Evolutionary conservation across 2,797 vertebrate species (phyloP).

Genomic region (Acipenser oxyrinchus): DNA sequence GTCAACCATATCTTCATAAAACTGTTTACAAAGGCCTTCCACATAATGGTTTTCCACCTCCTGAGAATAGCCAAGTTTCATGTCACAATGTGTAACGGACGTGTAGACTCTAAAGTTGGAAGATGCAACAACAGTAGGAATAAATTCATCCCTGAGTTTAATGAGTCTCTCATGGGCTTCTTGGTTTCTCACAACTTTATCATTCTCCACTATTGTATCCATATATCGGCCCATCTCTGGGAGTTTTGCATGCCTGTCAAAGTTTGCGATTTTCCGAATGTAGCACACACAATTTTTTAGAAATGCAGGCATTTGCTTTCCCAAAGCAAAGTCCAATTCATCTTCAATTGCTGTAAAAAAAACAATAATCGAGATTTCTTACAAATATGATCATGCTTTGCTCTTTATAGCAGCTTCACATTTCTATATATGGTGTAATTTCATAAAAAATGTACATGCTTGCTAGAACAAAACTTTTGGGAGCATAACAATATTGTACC

Average conservation of each 20-base stretch:
- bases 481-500: too few species aligned
- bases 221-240: conserved; percentile 93
- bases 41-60: conserved; percentile 96
- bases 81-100: conserved; percentile 95
- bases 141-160: conserved; percentile 94
- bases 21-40: conserved; percentile 94
- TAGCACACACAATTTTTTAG: conserved; percentile 98
- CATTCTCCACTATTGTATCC: conserved; percentile 72
- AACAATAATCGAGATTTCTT: neutral
- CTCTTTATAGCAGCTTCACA: too few species aligned
- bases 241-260: conserved; percentile 89
- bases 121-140: conserved; percentile 88
- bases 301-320: conserved; percentile 95
- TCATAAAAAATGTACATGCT: too few species aligned
- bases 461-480: too few species aligned
- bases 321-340: conserved; percentile 93
- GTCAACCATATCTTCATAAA: conserved; percentile 98
- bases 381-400: too few species aligned
- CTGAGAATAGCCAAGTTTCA: conserved; percentile 93
- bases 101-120: conserved; percentile 96
- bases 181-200: conserved; percentile 80
- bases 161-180: conserved; percentile 88
- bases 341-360: conserved; percentile 82
- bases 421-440: too few species aligned
- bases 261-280: conserved; percentile 96